These are phyloP conservation scores for Corythoichthys haematopterus DNA, from an alignment of 2,113 vertebrate species.

Conservation along the genomic window DNA sequence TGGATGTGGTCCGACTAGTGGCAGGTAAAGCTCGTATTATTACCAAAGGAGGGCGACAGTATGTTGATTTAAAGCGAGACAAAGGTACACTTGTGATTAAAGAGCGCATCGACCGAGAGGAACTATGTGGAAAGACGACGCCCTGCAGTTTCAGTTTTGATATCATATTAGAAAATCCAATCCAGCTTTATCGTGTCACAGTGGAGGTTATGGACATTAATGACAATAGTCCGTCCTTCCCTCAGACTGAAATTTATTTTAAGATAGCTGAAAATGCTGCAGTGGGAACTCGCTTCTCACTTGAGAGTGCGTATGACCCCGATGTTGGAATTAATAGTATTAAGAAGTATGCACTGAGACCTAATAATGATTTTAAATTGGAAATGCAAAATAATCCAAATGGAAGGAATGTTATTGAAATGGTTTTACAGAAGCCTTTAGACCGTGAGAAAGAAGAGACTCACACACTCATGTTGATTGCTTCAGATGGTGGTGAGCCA, in stretches of 20 bases:
- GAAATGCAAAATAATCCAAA: slow-evolving; percentile 39
- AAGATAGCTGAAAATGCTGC: slow-evolving; percentile 50
- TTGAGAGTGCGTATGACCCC: slow-evolving; percentile 51
- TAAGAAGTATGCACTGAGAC: slow-evolving; percentile 52
- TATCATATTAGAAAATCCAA: slow-evolving; percentile 70
- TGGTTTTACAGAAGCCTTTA: slow-evolving; percentile 59
- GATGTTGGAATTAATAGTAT: slow-evolving; percentile 66
- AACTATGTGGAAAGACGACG: slow-evolving; percentile 69
- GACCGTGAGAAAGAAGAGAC: slow-evolving; percentile 61
- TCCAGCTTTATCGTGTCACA: slow-evolving; percentile 63
- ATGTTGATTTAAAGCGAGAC: slow-evolving; percentile 67
- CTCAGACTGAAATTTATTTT: slow-evolving; percentile 40
- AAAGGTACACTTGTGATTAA: slow-evolving; percentile 68
- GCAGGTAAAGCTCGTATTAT: slow-evolving; percentile 71
- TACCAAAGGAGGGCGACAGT: slow-evolving; percentile 62
- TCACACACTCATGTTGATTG: slow-evolving; percentile 52
- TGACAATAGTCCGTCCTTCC: slow-evolving; percentile 63
- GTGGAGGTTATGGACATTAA: slow-evolving; percentile 68
- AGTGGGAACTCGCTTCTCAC: slow-evolving; percentile 37
- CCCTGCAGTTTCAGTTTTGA: slow-evolving; percentile 77
- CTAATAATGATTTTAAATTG: slow-evolving; percentile 57
- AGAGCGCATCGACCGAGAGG: slow-evolving; percentile 77
- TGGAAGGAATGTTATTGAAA: slow-evolving; percentile 50
- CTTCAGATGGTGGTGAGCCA: slow-evolving; percentile 66
- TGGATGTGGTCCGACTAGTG: slow-evolving; percentile 63